A percentile compares a stretch with the other conserved stretches of the same genome.
These are phyloP conservation scores for Takifugu rubripes DNA, from an alignment of 2,797 vertebrate species.

Conservation along the genomic window DNA sequence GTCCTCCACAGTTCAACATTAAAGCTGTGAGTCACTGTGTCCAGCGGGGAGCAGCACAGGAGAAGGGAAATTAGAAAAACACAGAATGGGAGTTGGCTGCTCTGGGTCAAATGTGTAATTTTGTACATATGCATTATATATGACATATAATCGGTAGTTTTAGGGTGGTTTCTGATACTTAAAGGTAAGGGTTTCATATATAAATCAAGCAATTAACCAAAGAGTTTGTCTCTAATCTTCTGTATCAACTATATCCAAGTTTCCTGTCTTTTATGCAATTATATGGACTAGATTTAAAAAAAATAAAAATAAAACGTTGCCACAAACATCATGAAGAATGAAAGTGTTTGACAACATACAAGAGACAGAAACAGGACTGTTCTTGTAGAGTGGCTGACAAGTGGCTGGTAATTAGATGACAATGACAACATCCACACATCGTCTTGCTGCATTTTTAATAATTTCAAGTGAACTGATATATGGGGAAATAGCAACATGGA, in stretches of 20 bases:
- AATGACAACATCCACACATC: constrained; percentile 21
- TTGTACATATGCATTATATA: too few species aligned
- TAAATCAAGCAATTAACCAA: too few species aligned
- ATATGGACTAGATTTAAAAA: too few species aligned
- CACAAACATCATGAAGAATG: background rate
- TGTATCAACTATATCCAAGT: too few species aligned
- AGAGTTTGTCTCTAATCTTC: too few species aligned
- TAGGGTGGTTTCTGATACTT: too few species aligned
- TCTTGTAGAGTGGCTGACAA: too few species aligned
- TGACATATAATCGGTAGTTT: background rate
- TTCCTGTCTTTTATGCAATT: too few species aligned
- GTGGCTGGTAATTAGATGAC: background rate
- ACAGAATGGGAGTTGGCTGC: constrained; percentile 8
- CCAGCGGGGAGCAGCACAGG: constrained; percentile 46
- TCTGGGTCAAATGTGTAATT: background rate
- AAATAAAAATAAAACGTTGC: background rate
- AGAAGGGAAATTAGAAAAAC: constrained; percentile 29
- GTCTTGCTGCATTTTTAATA: constrained; percentile 59
- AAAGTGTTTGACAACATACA: constrained; percentile 4
- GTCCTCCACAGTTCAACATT: constrained; percentile 55
- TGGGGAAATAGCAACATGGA: constrained; percentile 21
- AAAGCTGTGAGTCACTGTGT: constrained; percentile 63
- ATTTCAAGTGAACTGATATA: constrained; percentile 42
- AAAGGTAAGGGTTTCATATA: too few species aligned
- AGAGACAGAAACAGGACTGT: background rate